Percentiles rank a stretch among this genome's conserved stretches.
Evolutionary conservation across 2,113 vertebrate genomes (phyloP).

Genomic region (Microcebus lehilahytsara): DNA sequence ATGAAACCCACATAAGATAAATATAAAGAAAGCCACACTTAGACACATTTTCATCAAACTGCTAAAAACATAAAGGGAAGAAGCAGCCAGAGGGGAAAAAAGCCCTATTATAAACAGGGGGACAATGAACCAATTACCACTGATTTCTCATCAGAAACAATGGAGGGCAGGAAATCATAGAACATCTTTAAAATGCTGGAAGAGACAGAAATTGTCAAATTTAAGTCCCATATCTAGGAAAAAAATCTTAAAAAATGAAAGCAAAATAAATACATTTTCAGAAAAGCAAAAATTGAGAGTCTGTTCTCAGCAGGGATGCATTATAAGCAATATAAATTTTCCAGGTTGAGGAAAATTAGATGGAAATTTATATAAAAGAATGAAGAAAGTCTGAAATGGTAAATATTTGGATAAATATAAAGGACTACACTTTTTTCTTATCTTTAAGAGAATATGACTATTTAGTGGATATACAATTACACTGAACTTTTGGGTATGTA

Average conservation of each 20-base stretch:
- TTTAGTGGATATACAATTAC: neutral
- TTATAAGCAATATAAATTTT: neutral
- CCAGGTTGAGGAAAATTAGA: neutral
- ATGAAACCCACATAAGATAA: neutral
- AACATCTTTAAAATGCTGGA: neutral
- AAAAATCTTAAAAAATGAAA: neutral
- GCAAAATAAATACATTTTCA: neutral
- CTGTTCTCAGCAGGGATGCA: neutral
- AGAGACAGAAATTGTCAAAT: neutral
- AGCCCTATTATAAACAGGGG: neutral
- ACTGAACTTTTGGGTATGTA: neutral
- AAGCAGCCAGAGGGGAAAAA: neutral
- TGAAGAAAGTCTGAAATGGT: neutral
- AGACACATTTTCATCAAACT: neutral
- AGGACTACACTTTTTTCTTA: neutral
- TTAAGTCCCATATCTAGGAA: neutral
- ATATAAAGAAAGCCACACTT: neutral
- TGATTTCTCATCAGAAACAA: neutral
- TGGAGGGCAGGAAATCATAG: neutral
- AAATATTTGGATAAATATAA: neutral
- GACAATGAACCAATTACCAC: neutral
- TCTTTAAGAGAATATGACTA: neutral
- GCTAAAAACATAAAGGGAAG: neutral
- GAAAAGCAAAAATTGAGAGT: neutral
- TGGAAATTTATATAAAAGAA: neutral